phyloP scores from a whole-genome alignment of 2,113 vertebrate species.

The Barnardius zonarius region DNA sequence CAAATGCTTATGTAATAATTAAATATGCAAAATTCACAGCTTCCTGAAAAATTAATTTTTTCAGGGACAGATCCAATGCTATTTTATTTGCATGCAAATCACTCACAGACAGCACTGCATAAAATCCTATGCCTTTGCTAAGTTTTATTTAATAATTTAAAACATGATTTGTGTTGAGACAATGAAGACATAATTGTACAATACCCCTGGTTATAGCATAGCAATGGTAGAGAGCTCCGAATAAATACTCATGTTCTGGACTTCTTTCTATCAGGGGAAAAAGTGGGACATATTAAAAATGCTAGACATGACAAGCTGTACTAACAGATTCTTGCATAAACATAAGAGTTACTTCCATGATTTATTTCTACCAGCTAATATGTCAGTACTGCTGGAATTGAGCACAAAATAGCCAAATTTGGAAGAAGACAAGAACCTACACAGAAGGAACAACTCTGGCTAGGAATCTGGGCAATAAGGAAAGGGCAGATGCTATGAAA shows the following conservation, averaged over 20 bases:
- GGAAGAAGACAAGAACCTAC: not conserved
- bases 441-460: not conserved
- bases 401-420: not conserved
- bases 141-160: conserved; percentile 2
- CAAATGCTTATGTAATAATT: conserved; percentile 34
- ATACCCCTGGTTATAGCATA: not conserved
- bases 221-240: not conserved
- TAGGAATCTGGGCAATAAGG: not conserved
- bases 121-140: not conserved
- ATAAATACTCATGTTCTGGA: not conserved
- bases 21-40: conserved; percentile 47
- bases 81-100: conserved; percentile 1
- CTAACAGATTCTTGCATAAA: not conserved
- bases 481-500: not conserved
- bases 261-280: not conserved
- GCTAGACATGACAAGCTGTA: not conserved
- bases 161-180: not conserved
- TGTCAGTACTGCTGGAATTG: not conserved
- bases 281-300: not conserved
- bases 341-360: not conserved
- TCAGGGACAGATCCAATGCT: not conserved
- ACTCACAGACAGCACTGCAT: not conserved
- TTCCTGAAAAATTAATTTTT: conserved; percentile 28
- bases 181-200: not conserved
- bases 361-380: not conserved